Evolutionary conservation across 2,888 invertebrate genomes (phyloP).

Genomic region (Arenicola marina): DNA sequence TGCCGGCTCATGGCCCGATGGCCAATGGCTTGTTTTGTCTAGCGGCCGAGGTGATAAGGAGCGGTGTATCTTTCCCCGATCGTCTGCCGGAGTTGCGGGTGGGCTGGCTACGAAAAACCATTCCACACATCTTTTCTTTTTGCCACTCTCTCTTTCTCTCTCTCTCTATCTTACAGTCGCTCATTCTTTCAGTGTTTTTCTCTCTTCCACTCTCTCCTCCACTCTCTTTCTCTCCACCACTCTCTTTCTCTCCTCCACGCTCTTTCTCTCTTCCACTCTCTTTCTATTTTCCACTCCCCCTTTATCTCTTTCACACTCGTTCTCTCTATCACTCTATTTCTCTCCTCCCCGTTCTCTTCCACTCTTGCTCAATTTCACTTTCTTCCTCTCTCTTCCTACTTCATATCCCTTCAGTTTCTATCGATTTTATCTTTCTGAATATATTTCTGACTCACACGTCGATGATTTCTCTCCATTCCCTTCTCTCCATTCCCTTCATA

Average conservation of each 20-base stretch:
- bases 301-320: background rate
- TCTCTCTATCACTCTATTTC: background rate
- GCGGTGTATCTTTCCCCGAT: no score
- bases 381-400: no score
- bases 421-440: no score
- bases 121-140: background rate
- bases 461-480: no score
- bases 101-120: no score
- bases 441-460: no score
- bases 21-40: no score
- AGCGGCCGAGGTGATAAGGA: no score
- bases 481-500: no score
- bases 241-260: background rate
- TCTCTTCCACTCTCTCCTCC: background rate
- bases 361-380: background rate
- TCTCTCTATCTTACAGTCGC: slow-evolving; percentile 10
- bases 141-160: slow-evolving; percentile 3
- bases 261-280: slow-evolving; percentile 7
- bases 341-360: background rate
- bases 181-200: slow-evolving; percentile 6
- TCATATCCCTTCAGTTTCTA: no score
- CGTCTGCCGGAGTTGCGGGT: no score
- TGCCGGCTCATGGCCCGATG: no score
- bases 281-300: background rate
- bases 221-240: background rate